Conservation (phyloP, 2,888 invertebrate genomes). For the Ethmia dodecea region DNA sequence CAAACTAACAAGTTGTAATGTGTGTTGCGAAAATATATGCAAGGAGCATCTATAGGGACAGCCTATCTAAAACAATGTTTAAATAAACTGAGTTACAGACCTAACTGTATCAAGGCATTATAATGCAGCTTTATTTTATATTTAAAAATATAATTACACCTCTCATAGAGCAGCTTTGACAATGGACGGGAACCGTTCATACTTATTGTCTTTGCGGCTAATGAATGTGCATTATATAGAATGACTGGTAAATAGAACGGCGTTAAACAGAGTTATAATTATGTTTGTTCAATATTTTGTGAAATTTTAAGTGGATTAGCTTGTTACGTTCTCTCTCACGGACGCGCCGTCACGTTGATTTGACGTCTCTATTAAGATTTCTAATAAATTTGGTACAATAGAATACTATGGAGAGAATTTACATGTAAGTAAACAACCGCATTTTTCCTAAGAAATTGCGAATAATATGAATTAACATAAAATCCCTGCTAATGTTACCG, state of each 20-base stretch:
- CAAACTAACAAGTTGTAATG: too few relatives aligned
- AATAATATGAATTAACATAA: too few relatives aligned
- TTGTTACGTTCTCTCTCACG: slow-evolving; percentile 18
- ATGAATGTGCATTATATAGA: slow-evolving; percentile 51
- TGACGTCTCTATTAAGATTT: slow-evolving; percentile 36
- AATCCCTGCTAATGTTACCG: too few relatives aligned
- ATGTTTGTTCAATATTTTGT: slow-evolving; percentile 65
- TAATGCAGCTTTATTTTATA: slow-evolving; percentile 59
- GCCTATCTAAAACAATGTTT: too few relatives aligned
- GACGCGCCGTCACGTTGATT: slow-evolving; percentile 17
- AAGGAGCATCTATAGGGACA: too few relatives aligned
- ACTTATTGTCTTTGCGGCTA: slow-evolving; percentile 59
- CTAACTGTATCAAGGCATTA: slow-evolving; percentile 62
- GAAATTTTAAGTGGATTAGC: slow-evolving; percentile 37
- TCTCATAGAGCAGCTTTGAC: slow-evolving; percentile 59
- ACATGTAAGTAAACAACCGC: too few relatives aligned
- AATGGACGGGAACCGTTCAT: slow-evolving; percentile 63
- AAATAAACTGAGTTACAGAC: slow-evolving; percentile 65
- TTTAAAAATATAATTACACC: slow-evolving; percentile 61
- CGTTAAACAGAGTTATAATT: slow-evolving; percentile 43
- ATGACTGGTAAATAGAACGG: slow-evolving; percentile 43
- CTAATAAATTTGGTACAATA: slow-evolving; percentile 58
- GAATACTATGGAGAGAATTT: too few relatives aligned
- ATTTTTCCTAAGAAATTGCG: too few relatives aligned
- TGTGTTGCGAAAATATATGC: too few relatives aligned